Conservation (phyloP, 2,113 vertebrate species). For the Taxidea taxus region DNA sequence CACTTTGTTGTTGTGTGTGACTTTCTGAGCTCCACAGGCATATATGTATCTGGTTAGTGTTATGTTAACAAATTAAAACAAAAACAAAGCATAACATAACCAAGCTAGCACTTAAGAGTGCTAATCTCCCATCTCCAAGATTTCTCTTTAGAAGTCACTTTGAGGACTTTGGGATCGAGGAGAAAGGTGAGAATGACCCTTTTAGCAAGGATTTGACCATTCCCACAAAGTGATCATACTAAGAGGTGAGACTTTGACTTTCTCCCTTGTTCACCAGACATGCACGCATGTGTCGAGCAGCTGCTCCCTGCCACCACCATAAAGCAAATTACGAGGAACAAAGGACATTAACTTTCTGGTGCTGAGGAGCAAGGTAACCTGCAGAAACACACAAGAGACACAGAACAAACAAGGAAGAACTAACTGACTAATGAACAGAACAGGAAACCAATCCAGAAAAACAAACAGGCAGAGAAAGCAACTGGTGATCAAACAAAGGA, state of each 20-base stretch:
- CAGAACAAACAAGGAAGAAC: slow-evolving; percentile 72
- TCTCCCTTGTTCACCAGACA: not conserved
- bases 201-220: not conserved
- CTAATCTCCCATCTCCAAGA: not conserved
- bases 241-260: not conserved
- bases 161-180: not conserved
- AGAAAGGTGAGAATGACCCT: not conserved
- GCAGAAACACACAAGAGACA: slow-evolving; percentile 65
- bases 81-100: not conserved
- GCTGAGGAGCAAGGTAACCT: slow-evolving; percentile 33
- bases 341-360: slow-evolving; percentile 27
- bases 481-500: slow-evolving; percentile 66
- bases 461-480: slow-evolving; percentile 72
- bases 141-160: not conserved
- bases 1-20: not conserved
- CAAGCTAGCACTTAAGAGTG: not conserved
- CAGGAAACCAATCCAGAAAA: slow-evolving; percentile 75
- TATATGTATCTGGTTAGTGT: not conserved
- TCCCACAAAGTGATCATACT: not conserved
- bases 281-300: not conserved
- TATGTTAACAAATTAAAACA: not conserved
- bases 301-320: not conserved
- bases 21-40: not conserved
- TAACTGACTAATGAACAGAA: slow-evolving; percentile 54
- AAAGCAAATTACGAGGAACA: slow-evolving; percentile 65